Evolutionary conservation across 2,797 vertebrate genomes (phyloP).

Genomic region (Toxotes lorentzi): DNA sequence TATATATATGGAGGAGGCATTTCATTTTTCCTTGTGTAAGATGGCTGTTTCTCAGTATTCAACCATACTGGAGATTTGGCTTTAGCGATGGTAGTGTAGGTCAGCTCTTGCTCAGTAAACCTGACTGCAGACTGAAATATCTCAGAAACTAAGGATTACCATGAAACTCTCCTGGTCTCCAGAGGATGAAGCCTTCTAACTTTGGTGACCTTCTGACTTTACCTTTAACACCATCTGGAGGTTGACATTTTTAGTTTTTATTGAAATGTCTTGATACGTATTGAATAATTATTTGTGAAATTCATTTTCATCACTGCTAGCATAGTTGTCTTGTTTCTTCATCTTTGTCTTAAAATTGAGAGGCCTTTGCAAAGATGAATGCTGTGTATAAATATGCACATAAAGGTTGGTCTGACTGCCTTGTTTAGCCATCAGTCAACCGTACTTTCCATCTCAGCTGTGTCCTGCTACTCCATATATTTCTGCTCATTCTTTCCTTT

Average conservation of each 20-base stretch:
- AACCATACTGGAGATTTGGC: neutral
- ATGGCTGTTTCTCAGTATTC: neutral
- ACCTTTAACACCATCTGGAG: neutral
- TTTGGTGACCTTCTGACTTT: neutral
- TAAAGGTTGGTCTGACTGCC: slow-evolving; percentile 19
- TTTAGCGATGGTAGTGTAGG: neutral
- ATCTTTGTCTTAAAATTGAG: neutral
- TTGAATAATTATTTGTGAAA: neutral
- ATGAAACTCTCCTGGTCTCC: neutral
- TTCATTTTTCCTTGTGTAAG: neutral
- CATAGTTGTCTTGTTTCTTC: neutral
- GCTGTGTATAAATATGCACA: slow-evolving; percentile 15
- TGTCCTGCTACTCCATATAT: slow-evolving; percentile 14
- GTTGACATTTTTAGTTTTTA: slow-evolving; percentile 16
- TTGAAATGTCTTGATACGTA: neutral
- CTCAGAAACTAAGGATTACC: neutral
- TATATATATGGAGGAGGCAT: neutral
- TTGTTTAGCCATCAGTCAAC: slow-evolving; percentile 39
- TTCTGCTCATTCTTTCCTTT: neutral
- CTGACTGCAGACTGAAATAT: neutral
- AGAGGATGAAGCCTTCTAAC: neutral
- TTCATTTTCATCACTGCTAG: neutral
- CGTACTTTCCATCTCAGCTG: slow-evolving; percentile 29
- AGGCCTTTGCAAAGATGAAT: slow-evolving; percentile 2
- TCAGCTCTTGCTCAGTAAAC: neutral